Evolutionary conservation across 2,113 vertebrate genomes (phyloP).

Genomic region (Eonycteris spelaea): DNA sequence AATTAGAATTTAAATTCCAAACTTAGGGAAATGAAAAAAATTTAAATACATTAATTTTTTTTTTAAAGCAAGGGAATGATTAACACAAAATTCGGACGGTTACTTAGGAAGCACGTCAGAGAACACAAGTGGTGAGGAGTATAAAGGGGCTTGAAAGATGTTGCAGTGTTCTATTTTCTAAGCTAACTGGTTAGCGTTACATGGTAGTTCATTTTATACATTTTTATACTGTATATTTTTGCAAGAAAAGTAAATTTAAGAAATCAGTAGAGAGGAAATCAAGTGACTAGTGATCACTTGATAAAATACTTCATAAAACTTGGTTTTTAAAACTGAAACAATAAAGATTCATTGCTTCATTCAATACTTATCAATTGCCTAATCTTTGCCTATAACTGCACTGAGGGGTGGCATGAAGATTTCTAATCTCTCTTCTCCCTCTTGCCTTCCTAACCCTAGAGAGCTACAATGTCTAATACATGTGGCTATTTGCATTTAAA

Average conservation of each 20-base stretch:
- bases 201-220: background rate
- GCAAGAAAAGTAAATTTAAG: background rate
- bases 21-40: background rate
- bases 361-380: background rate
- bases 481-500: background rate
- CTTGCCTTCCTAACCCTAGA: background rate
- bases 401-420: background rate
- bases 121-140: background rate
- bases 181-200: background rate
- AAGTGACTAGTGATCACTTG: background rate
- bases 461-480: background rate
- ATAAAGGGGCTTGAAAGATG: background rate
- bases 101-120: background rate
- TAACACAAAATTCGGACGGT: background rate
- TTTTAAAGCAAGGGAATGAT: background rate
- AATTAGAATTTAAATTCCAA: background rate
- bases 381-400: background rate
- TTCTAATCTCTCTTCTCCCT: background rate
- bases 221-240: background rate
- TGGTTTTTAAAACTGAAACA: constrained; percentile 1
- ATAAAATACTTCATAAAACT: constrained; percentile 4
- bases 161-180: background rate
- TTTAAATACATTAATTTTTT: background rate
- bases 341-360: background rate
- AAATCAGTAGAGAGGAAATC: background rate